Base-by-base conservation (phyloP, 1,140 invertebrate species). In the Drosophila sulfurigaster region DNA sequence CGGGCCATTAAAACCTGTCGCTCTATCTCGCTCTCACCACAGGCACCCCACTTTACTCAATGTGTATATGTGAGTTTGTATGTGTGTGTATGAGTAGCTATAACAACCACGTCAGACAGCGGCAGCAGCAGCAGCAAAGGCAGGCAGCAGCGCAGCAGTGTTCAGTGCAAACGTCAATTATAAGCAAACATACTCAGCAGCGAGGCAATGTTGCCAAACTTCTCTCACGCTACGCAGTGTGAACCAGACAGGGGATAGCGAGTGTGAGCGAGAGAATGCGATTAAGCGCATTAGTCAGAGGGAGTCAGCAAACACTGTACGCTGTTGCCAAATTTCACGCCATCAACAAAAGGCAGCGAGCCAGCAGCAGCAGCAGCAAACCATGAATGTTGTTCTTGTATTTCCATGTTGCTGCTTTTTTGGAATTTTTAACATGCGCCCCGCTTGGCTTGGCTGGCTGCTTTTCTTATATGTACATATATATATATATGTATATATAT, bases 151-250 rank as follows among this genome's bases (percentile, higher is more conserved):
- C 58, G 59, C 64, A 63, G 54, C 72, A 75, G 66, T 73, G 66
- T 73, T 82, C 78, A 85, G 81, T 85, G 82, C 85, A 88, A 89
- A 88, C 83, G 83, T 88, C 83, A 88, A 88, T 88, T 88, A 88
- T 88, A 88, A 88, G 82, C 83, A 87, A 87, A 87, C 82, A 82
- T 43, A 68, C 56, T 52, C 10, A 43, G 41, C 15, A 5, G 62
- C n/a, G 59, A 49, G 46, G 79, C 82, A 35, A 67, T 45, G 83
- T 87, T 87, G 83, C 80, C 83, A 59, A 46, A 56, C 43, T 87
- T 80, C 83, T 69, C 41, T 43, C 51, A 69, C 56, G 65, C 60
- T 70, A 57, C 41, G 41, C 71, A 59, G 41, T 69, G 57, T 62
- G 65, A 57, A 75, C 46, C 62, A 74, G 70, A 59, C 38, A 25